A percentile compares a stretch with the other conserved stretches of the same genome.
phyloP scores from a whole-genome alignment of 2,888 invertebrate genomes.

The Fabriciana adippe region DNA sequence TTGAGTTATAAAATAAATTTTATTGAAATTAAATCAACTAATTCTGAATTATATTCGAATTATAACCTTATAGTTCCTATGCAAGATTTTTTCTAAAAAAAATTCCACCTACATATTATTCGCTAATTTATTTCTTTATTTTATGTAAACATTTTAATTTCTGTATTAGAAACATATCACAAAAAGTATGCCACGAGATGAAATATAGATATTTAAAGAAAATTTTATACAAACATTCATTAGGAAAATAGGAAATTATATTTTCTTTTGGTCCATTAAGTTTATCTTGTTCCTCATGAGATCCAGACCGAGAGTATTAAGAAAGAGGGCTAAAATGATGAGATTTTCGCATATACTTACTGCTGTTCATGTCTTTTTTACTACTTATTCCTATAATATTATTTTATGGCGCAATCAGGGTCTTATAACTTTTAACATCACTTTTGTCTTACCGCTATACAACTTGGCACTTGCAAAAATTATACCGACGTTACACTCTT shows the following conservation, averaged over 20 bases:
- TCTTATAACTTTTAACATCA: not conserved
- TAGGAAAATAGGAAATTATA: not conserved
- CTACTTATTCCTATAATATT: not conserved
- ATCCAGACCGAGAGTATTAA: not conserved
- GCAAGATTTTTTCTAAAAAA: no score
- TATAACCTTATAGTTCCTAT: no score
- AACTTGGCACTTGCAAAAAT: no score
- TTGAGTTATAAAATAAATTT: no score
- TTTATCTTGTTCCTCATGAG: slow-evolving; percentile 7
- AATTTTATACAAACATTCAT: not conserved
- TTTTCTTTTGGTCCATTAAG: not conserved
- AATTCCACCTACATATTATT: no score
- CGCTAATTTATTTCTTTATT: no score
- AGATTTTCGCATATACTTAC: slow-evolving; percentile 1
- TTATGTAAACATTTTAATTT: no score
- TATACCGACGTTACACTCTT: no score
- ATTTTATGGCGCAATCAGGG: not conserved
- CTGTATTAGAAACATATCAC: no score
- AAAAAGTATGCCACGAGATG: not conserved
- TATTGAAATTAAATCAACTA: no score
- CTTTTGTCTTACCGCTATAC: not conserved
- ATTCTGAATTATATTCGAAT: no score
- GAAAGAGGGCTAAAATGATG: not conserved
- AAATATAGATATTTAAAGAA: not conserved
- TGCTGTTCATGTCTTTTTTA: not conserved